Evolutionary conservation across 2,888 invertebrate species (phyloP), one percentile per base, ranked within the genome.

Genomic region (Brachypalpus laphriformis): DNA sequence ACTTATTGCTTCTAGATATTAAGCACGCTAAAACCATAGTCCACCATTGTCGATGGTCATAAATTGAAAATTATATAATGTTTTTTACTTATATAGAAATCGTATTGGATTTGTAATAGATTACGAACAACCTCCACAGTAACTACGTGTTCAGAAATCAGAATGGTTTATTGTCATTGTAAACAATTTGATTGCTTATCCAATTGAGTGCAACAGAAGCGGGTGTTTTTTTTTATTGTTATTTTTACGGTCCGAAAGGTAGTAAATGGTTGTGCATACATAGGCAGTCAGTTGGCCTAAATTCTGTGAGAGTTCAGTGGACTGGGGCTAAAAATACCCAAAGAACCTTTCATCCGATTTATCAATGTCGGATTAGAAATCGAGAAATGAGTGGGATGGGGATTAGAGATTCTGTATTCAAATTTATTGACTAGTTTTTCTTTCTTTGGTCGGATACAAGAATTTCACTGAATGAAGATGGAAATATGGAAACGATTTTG

Each of bases 351-450:
- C n/a, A 8, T 9, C 11, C 9, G 28, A 59, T 71, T 47, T n/a
- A 71, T 71, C 70, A 71, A 37, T 47, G 70, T 57, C 57, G 11
- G 57, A 71, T 57, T 57, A 37, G 16, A 16, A 25, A 47, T 57
- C 4, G 22, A 3, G 20, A 68, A 70, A 70, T 16, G 25, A 22
- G 11, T 16, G 16, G 25, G 47, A 37, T 6, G 3, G 5, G 18
- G 56, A 40, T 56, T 56, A 25, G 47, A 20, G 2, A 40, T 14
- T 40, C 40, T 14, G 0, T 56, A 3, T 34, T 31, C 1, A 28
- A 8, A 8, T n/a, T 40, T 40, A 9, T 40, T 3, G 3, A 40
- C 6, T 25, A 25, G 25, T 25, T 2, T 5, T 25, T 34, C 9
- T 34, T 9, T 34, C 7, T 28, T 42, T 45, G 45, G 14, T 18